Conservation (phyloP, 2,797 vertebrate species). For the Phylloscopus collybita region DNA sequence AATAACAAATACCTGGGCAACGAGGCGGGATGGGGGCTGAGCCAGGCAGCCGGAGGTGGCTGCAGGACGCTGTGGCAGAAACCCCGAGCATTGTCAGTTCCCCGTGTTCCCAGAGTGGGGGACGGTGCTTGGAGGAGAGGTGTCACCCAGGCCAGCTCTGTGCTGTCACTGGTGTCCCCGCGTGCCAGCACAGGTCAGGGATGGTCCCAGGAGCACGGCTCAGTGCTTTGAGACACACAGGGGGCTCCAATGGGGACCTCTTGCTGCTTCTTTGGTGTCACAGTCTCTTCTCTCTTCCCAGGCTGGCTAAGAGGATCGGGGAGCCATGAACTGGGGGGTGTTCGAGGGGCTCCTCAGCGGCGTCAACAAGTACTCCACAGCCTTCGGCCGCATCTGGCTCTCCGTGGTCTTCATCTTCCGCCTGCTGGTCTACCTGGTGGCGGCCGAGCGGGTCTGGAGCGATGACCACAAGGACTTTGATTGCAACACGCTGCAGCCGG, state of each 20-base stretch:
- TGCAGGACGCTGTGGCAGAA: neutral
- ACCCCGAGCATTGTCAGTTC: accelerated
- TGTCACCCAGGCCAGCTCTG: accelerated
- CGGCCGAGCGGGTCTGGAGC: constrained; percentile 92
- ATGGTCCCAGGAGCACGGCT: accelerated
- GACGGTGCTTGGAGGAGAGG: accelerated
- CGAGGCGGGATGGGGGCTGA: neutral
- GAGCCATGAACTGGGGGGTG: constrained; percentile 91
- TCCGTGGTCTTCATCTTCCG: constrained; percentile 95
- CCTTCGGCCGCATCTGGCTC: constrained; percentile 94
- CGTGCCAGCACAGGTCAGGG: accelerated
- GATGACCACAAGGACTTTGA: constrained; percentile 94
- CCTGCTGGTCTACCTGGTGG: constrained; percentile 93
- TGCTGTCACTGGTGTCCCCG: accelerated
- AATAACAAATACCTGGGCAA: constrained; percentile 17
- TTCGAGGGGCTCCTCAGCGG: constrained; percentile 90
- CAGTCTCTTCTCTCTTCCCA: neutral
- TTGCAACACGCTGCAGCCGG: constrained; percentile 93
- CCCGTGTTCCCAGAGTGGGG: neutral
- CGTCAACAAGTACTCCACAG: constrained; percentile 95
- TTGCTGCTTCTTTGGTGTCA: accelerated
- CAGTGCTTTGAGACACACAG: neutral
- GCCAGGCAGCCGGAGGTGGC: accelerated
- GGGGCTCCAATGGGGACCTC: accelerated
- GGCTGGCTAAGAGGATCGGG: neutral